Evolutionary conservation across 2,113 vertebrate genomes (phyloP).

Genomic region (Macquaria ambigua): DNA sequence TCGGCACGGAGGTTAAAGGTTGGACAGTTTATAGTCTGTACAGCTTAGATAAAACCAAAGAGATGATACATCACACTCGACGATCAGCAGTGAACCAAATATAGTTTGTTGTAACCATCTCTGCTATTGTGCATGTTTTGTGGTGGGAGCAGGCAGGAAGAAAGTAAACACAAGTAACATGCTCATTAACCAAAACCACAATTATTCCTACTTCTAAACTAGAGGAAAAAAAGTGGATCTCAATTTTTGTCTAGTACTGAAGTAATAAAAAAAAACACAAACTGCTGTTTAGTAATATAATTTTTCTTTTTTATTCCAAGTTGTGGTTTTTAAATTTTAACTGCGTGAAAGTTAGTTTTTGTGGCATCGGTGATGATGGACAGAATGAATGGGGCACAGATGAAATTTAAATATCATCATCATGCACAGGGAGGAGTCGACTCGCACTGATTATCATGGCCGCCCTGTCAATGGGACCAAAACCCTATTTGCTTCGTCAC

Average conservation of each 20-base stretch:
- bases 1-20: constrained; percentile 7
- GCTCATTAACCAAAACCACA: background rate
- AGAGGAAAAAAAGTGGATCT: background rate
- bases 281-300: constrained; percentile 65
- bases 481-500: constrained; percentile 26
- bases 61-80: too few species aligned
- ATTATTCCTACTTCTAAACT: background rate
- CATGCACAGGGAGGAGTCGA: constrained; percentile 40
- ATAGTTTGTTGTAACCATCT: background rate
- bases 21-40: background rate
- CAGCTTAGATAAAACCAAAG: background rate
- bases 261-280: constrained; percentile 32
- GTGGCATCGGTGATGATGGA: constrained; percentile 39
- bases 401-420: constrained; percentile 24
- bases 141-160: background rate
- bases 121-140: too few species aligned
- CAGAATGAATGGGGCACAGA: constrained; percentile 50
- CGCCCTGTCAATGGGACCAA: constrained; percentile 46
- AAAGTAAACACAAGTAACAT: background rate
- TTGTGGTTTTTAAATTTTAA: constrained; percentile 52
- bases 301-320: constrained; percentile 82
- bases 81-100: background rate
- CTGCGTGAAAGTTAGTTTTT: constrained; percentile 31
- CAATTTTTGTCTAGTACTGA: background rate
- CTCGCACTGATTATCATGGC: constrained; percentile 42